These are phyloP conservation scores for Hyalella azteca DNA, from an alignment of 2,888 invertebrate genomes.

Conservation along the genomic window DNA sequence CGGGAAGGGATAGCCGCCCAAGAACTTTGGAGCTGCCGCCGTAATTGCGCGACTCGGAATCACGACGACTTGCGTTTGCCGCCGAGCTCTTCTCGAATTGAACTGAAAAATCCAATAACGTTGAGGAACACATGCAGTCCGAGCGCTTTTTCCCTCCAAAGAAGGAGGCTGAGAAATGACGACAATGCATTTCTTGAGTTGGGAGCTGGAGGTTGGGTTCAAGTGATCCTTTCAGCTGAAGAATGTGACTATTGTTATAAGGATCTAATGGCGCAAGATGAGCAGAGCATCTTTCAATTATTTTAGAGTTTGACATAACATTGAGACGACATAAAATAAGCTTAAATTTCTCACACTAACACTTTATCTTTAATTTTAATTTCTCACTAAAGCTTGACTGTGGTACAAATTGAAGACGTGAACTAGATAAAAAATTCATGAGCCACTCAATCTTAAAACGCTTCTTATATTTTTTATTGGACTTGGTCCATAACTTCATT, in stretches of 20 bases:
- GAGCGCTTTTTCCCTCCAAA: neutral
- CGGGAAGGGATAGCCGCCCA: slow-evolving; percentile 18
- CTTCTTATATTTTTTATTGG: too few species aligned
- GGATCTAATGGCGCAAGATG: neutral
- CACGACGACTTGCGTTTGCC: slow-evolving; percentile 31
- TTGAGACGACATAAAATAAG: too few species aligned
- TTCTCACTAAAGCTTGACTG: too few species aligned
- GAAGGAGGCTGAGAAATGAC: neutral
- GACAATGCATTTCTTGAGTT: neutral
- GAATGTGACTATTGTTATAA: too few species aligned
- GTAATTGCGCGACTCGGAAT: slow-evolving; percentile 30
- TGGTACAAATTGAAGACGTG: too few species aligned
- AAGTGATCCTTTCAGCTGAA: too few species aligned
- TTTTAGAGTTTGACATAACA: neutral
- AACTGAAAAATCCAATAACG: slow-evolving; percentile 34
- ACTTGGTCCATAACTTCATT: too few species aligned
- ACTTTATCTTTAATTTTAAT: too few species aligned
- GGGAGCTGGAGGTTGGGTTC: too few species aligned
- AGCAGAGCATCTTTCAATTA: neutral
- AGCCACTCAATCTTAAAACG: too few species aligned
- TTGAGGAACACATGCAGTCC: neutral
- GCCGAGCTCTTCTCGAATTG: slow-evolving; percentile 32
- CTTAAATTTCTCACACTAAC: too few species aligned
- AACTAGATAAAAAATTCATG: too few species aligned
- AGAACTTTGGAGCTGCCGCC: neutral